Conservation (phyloP, 2,888 invertebrate species). For the Drosophila meridionalis region DNA sequence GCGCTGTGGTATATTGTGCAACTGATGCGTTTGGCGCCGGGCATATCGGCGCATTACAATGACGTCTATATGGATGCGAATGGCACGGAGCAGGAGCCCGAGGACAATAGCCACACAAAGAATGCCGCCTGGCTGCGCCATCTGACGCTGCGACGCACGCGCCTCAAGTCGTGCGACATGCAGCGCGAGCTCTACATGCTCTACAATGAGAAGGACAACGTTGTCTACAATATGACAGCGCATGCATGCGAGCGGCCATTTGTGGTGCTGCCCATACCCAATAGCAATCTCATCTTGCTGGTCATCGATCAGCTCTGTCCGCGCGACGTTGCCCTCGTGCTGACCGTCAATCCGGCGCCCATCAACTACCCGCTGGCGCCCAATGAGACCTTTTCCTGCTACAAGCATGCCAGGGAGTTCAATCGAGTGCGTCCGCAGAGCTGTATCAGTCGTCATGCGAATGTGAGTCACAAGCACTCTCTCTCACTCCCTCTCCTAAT, state of each 20-base stretch:
- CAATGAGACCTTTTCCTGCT: constrained; percentile 88
- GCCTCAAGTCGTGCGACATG: constrained; percentile 94
- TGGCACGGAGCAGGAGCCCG: constrained; percentile 86
- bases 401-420: constrained; percentile 87
- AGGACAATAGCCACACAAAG: constrained; percentile 84
- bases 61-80: constrained; percentile 65
- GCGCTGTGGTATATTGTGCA: constrained; percentile 87
- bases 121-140: constrained; percentile 88
- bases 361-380: constrained; percentile 84
- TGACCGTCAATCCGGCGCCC: constrained; percentile 84
- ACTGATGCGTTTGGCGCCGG: constrained; percentile 85
- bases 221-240: constrained; percentile 85
- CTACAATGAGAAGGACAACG: constrained; percentile 86
- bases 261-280: constrained; percentile 90
- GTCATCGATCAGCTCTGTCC: constrained; percentile 90
- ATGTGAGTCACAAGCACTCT: constrained; percentile 86
- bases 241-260: constrained; percentile 87
- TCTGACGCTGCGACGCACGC: constrained; percentile 90
- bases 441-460: constrained; percentile 91
- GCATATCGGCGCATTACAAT: constrained; percentile 85
- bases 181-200: constrained; percentile 87
- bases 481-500: background rate
- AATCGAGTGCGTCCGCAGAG: constrained; percentile 89
- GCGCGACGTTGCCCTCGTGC: constrained; percentile 85
- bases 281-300: constrained; percentile 91